Evolutionary conservation across 2,888 invertebrate species (phyloP).

Genomic region (Polydrusus pterygomalis): DNA sequence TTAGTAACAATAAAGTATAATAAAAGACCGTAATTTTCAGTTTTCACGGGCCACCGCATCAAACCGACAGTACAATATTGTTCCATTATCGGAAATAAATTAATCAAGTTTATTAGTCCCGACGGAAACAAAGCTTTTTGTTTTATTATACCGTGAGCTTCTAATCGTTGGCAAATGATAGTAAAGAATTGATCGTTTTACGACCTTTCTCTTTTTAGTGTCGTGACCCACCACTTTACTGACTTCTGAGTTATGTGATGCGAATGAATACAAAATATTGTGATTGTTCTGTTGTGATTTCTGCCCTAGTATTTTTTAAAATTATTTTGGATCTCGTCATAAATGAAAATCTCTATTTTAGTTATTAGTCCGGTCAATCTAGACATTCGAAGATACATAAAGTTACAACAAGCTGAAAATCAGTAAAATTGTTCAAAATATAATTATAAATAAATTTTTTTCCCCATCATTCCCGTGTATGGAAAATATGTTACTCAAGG

Average conservation of each 20-base stretch:
- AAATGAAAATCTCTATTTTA: too few species aligned
- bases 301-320: too few species aligned
- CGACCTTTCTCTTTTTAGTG: slow-evolving; percentile 5
- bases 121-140: slow-evolving; percentile 19
- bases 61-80: neutral
- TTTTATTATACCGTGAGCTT: slow-evolving; percentile 10
- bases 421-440: too few species aligned
- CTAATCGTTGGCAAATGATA: neutral
- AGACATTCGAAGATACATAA: too few species aligned
- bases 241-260: neutral
- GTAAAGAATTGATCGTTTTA: slow-evolving; percentile 17
- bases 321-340: too few species aligned
- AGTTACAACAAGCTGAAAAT: too few species aligned
- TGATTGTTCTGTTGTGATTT: too few species aligned
- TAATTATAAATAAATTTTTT: too few species aligned
- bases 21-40: neutral
- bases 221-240: slow-evolving; percentile 14
- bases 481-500: too few species aligned
- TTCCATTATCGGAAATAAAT: slow-evolving; percentile 17
- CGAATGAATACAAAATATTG: neutral
- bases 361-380: too few species aligned
- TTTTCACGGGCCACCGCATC: neutral
- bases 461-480: too few species aligned
- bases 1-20: neutral
- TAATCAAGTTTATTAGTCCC: slow-evolving; percentile 15